phyloP scores from a whole-genome alignment of 2,797 vertebrate genomes.

The Phyllotis vaccarum region DNA sequence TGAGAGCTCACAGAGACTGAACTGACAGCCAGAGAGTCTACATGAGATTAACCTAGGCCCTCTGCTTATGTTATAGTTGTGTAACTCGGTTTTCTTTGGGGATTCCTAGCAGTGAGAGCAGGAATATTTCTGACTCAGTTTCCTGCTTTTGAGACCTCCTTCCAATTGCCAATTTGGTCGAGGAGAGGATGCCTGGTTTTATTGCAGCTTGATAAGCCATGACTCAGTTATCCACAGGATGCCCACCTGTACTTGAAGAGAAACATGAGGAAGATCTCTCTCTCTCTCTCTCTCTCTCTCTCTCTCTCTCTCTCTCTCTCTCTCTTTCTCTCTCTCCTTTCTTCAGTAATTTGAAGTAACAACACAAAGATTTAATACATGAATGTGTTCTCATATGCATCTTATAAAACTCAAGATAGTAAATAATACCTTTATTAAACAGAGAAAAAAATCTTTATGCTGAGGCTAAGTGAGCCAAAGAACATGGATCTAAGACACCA shows the following conservation, averaged over 20 bases:
- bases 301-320: too few species aligned
- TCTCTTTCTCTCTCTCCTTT: too few species aligned
- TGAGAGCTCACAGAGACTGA: background rate
- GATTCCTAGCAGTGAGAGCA: background rate
- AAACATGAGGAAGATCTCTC: background rate
- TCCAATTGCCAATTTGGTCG: background rate
- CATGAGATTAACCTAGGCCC: background rate
- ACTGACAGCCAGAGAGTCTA: background rate
- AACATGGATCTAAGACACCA: background rate
- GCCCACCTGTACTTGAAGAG: background rate
- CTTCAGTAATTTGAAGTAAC: background rate
- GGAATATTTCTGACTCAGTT: background rate
- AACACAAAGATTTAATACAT: too few species aligned
- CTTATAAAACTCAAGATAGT: background rate
- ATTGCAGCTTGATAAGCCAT: background rate
- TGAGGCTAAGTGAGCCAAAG: background rate
- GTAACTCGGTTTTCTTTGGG: background rate
- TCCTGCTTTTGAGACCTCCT: background rate
- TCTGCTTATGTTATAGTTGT: background rate
- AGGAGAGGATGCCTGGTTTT: background rate
- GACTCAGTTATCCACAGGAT: background rate
- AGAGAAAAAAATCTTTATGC: background rate
- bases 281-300: too few species aligned
- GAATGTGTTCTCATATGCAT: background rate
- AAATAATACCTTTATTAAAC: background rate